Percentiles rank a stretch among this genome's conserved stretches.
Evolutionary conservation across 2,113 vertebrate genomes (phyloP).

Genomic region (Aegotheles bennettii): DNA sequence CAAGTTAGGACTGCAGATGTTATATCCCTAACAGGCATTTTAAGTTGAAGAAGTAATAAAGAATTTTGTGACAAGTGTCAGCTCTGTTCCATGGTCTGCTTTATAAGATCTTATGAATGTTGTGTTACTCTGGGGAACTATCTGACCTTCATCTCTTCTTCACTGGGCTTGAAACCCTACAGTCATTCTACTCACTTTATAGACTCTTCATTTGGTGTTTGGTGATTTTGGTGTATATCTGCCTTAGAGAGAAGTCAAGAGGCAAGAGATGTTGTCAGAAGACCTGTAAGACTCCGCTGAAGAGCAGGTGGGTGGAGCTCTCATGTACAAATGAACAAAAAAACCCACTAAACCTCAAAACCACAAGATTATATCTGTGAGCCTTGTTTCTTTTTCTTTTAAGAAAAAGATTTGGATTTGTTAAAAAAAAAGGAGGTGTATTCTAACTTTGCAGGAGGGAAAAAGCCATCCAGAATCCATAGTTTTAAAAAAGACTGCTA

Average conservation of each 20-base stretch:
- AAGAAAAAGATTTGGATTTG: not conserved
- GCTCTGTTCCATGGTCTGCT: not conserved
- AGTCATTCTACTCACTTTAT: not conserved
- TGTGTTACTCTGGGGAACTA: not conserved
- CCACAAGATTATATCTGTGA: not conserved
- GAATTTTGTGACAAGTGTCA: not conserved
- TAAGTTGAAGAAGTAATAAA: not conserved
- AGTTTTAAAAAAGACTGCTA: not conserved
- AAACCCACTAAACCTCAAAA: not conserved
- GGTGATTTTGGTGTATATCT: not conserved
- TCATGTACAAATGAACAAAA: not conserved
- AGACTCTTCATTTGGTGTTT: not conserved
- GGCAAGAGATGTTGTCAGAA: not conserved
- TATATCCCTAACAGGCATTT: not conserved
- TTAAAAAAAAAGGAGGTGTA: not conserved
- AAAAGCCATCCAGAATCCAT: fast-evolving
- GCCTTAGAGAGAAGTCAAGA: not conserved
- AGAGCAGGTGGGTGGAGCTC: not conserved
- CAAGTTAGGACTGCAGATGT: not conserved
- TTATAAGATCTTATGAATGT: not conserved
- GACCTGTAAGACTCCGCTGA: not conserved
- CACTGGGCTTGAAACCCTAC: not conserved
- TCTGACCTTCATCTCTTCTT: not conserved
- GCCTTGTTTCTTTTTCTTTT: not conserved
- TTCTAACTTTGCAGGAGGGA: not conserved